Evolutionary conservation across 2,797 vertebrate species (phyloP).

Genomic region (Tolypeutes matacus): DNA sequence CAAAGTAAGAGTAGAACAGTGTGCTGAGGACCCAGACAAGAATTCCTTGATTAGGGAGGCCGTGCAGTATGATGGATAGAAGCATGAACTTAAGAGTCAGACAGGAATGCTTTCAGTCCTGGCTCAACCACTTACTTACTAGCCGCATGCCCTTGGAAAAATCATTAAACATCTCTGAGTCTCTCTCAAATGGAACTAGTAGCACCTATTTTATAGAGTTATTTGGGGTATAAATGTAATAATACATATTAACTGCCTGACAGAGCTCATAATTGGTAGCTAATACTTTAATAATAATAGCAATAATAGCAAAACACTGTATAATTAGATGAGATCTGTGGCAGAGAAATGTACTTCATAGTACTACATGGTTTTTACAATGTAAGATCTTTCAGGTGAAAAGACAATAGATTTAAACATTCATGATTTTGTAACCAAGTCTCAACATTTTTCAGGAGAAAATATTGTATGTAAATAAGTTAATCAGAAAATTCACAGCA

Average conservation of each 20-base stretch:
- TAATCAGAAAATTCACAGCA: not conserved
- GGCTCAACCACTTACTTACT: not conserved
- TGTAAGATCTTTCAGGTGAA: conserved; percentile 6
- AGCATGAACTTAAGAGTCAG: not conserved
- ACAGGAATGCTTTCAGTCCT: no score
- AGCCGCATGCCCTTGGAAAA: not conserved
- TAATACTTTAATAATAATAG: not conserved
- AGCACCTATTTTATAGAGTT: not conserved
- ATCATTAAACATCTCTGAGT: not conserved
- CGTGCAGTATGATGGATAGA: not conserved
- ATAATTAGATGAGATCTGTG: no score
- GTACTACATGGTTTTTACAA: not conserved
- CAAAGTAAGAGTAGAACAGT: not conserved
- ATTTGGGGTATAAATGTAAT: conserved; percentile 31
- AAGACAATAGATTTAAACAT: not conserved
- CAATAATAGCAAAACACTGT: not conserved
- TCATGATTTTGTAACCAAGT: not conserved
- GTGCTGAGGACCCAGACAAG: not conserved
- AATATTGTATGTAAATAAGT: not conserved
- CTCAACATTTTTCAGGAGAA: conserved; percentile 7
- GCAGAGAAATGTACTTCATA: no score
- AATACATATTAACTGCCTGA: not conserved
- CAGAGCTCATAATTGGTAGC: not conserved
- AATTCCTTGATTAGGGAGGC: not conserved
- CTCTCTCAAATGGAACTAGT: not conserved